These are phyloP conservation scores for Trichechus manatus DNA, from an alignment of 2,113 vertebrate species.

Conservation along the genomic window DNA sequence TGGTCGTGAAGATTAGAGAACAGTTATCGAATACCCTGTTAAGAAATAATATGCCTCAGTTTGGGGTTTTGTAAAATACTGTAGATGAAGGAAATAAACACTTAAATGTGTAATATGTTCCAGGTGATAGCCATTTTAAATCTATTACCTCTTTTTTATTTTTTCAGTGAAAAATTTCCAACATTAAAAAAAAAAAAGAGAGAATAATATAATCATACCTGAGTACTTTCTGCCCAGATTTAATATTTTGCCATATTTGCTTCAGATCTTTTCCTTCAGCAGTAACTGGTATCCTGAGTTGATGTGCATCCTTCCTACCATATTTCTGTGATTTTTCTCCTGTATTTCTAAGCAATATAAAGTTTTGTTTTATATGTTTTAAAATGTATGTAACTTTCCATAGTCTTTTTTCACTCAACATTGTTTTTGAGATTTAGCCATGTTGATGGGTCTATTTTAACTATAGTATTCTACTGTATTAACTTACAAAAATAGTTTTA, in stretches of 20 bases:
- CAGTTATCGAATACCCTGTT: not conserved
- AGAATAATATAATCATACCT: not conserved
- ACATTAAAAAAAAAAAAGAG: conserved; percentile 2
- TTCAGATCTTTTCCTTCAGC: not conserved
- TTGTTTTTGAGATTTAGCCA: conserved; percentile 39
- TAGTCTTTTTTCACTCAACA: not conserved
- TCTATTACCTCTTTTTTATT: conserved; percentile 36
- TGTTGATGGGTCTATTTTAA: not conserved
- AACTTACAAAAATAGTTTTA: not conserved
- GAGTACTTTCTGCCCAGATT: not conserved
- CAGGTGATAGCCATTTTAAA: conserved; percentile 4
- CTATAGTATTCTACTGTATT: not conserved
- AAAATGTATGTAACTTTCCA: conserved; percentile 8
- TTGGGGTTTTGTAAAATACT: conserved; percentile 13
- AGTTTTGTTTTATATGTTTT: conserved; percentile 21
- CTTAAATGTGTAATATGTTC: not conserved
- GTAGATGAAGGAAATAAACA: not conserved
- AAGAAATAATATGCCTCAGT: conserved; percentile 43
- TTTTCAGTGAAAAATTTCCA: conserved; percentile 53
- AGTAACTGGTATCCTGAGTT: not conserved
- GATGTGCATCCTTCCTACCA: not conserved
- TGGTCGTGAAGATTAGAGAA: conserved; percentile 43
- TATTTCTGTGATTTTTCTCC: not conserved
- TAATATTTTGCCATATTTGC: conserved; percentile 8
- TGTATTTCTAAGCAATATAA: not conserved